Evolutionary conservation across 2,888 invertebrate species (phyloP), one percentile per base, ranked within the genome.

Genomic region (Lacanobia oleracea): DNA sequence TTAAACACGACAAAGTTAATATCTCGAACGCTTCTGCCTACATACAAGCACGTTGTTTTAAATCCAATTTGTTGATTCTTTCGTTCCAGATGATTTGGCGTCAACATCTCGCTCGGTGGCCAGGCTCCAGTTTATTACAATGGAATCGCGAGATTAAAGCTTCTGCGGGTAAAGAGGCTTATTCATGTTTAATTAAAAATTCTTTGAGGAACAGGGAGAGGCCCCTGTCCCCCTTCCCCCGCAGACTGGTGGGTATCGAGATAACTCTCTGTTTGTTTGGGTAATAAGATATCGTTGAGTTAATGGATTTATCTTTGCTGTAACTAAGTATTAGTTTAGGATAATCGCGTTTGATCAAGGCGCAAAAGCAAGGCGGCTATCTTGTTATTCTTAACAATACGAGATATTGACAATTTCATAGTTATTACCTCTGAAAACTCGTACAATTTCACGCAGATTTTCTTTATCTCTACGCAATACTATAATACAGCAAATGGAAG

Each of bases 171-270:
- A 65, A 63, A 75, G 73, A 75, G 75, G 69, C 70, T 75, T 83
- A 74, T 81, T 82, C 76, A 64, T 67, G 72, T 80, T 85, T 85
- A 85, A 84, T 82, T 81, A 79, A 84, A 85, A 76, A 81, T 64
- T 79, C 62, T 73, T 75, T 61, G 64, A 66, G 45, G n/a, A n/a
- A n/a, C n/a, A n/a, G n/a, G n/a, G n/a, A n/a, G n/a, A n/a, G n/a
- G n/a, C 40, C 12, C 9, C 27, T 12, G 27, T 7, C 9, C 27
- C 14, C 16, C 37, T 3, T 2, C 16, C 18, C 59, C 23, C 33
- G 33, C 12, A 21, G 54, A 27, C 18, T 27, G 12, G 54, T 37
- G 10, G 50, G 48, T 54, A 40, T 63, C 50, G 53, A 65, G 62
- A 65, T 63, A 77, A 21, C 50, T 45, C 18, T 21, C 63, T 67